These are phyloP conservation scores for Drosophila rhopaloa DNA, from an alignment of 1,140 invertebrate species.

Conservation along the genomic window DNA sequence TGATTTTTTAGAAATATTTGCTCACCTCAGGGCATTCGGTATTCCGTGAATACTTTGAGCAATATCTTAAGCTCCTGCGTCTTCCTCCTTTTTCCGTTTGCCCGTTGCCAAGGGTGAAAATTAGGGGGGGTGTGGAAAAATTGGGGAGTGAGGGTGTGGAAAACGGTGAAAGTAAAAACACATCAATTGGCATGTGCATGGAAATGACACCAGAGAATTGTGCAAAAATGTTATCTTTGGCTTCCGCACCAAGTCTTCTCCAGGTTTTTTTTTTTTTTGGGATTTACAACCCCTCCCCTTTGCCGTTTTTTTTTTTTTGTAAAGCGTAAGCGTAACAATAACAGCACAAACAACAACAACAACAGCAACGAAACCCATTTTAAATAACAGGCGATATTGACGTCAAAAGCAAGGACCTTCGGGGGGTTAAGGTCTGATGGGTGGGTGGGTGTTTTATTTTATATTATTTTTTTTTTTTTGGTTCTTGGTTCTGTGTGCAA, in stretches of 20 bases:
- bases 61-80: slow-evolving; percentile 24
- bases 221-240: slow-evolving; percentile 83
- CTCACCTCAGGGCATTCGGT: slow-evolving; percentile 14
- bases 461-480: not conserved
- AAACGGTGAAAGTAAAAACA: slow-evolving; percentile 74
- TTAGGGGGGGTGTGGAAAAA: not conserved
- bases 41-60: slow-evolving; percentile 30
- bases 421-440: slow-evolving; percentile 7
- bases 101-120: slow-evolving; percentile 17
- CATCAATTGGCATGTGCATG: slow-evolving; percentile 82
- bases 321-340: slow-evolving; percentile 71
- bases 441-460: slow-evolving; percentile 1
- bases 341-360: slow-evolving; percentile 46
- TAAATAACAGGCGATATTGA: slow-evolving; percentile 70
- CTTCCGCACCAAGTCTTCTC: slow-evolving; percentile 73
- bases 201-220: slow-evolving; percentile 82
- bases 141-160: slow-evolving; percentile 4
- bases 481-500: slow-evolving; percentile 46
- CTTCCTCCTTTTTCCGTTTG: slow-evolving; percentile 7
- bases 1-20: slow-evolving; percentile 1
- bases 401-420: slow-evolving; percentile 35
- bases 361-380: slow-evolving; percentile 69
- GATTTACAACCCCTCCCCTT: slow-evolving; percentile 46
- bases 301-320: slow-evolving; percentile 21
- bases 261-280: slow-evolving; percentile 25